Evolutionary conservation across 2,113 vertebrate genomes (phyloP).

Genomic region (Euleptes europaea): DNA sequence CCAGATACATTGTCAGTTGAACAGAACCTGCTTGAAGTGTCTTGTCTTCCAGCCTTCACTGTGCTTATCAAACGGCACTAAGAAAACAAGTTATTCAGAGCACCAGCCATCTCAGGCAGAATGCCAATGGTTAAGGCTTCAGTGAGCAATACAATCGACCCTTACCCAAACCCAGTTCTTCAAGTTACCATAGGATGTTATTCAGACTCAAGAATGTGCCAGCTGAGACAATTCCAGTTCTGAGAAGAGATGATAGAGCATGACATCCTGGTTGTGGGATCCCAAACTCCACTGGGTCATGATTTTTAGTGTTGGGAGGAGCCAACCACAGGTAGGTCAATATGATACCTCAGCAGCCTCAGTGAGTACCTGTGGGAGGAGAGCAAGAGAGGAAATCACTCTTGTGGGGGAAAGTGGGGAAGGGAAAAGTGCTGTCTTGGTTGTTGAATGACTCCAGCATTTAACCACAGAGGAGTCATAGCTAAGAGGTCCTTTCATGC

Average conservation of each 20-base stretch:
- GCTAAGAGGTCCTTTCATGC: not conserved
- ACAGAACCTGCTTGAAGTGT: not conserved
- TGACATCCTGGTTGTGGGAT: not conserved
- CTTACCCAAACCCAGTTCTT: not conserved
- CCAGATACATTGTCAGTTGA: not conserved
- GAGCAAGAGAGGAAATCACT: not conserved
- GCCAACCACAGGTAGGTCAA: not conserved
- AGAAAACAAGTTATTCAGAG: not conserved
- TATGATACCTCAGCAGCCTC: not conserved
- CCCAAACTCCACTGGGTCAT: accelerated
- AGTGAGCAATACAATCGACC: not conserved
- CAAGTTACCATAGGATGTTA: not conserved
- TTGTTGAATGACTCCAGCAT: not conserved
- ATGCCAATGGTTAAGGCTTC: not conserved
- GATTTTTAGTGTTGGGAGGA: accelerated
- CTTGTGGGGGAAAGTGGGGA: not conserved
- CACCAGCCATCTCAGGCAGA: not conserved
- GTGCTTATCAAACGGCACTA: not conserved
- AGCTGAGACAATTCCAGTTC: not conserved
- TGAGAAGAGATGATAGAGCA: not conserved
- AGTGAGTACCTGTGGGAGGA: not conserved
- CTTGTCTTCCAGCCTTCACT: not conserved
- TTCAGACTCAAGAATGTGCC: conserved; percentile 14
- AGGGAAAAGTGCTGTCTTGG: not conserved
- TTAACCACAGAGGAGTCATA: conserved; percentile 4